Evolutionary conservation across 2,113 vertebrate genomes (phyloP), one percentile per base, ranked within the genome.

Genomic region (Protobothrops mucrosquamatus): DNA sequence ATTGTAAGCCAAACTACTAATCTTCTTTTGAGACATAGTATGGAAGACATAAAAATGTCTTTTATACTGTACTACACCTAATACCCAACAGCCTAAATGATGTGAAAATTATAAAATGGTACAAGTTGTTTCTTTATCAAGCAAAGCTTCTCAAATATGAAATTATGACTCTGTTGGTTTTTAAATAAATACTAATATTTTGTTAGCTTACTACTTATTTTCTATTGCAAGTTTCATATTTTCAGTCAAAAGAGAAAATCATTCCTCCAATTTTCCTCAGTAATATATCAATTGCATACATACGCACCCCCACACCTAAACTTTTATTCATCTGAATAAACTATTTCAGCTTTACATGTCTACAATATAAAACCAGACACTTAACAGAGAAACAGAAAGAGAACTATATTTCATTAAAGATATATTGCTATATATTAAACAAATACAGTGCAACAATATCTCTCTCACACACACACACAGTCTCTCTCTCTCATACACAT

Each of bases 191-290:
- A 4, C 55, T 46, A 81, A 59, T 2, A 29, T 61, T 89, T 89
- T 26, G 85, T 93, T 52, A 61, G 59, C 55, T 85, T 85, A 22
- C 22, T 85, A 51, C 12, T 34, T 88, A 51, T 89, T 89, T 88
- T 56, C 52, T 89, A 7, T 52, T 59, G 7, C 43, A 93, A 48
- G 69, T 85, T 51, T 23, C 54, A 34, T 85, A 89, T 89, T 85
- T 89, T 85, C 39, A 34, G 11, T 51, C 43, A 24, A 57, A 89
- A 22, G 4, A 39, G 3, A 39, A 74, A 39, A 34, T 59, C 11
- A 85, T 59, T 92, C 59, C 69, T 92, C 52, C 39, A 85, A 89
- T 85, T 92, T 92, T 51, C 20, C 57, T 89, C 34, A 85, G 55
- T 22, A 59, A 54, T 88, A 59, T 26, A 61, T 29, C 85, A 15